phyloP scores from a whole-genome alignment of 2,113 vertebrate species.

The Corvus moneduloides region DNA sequence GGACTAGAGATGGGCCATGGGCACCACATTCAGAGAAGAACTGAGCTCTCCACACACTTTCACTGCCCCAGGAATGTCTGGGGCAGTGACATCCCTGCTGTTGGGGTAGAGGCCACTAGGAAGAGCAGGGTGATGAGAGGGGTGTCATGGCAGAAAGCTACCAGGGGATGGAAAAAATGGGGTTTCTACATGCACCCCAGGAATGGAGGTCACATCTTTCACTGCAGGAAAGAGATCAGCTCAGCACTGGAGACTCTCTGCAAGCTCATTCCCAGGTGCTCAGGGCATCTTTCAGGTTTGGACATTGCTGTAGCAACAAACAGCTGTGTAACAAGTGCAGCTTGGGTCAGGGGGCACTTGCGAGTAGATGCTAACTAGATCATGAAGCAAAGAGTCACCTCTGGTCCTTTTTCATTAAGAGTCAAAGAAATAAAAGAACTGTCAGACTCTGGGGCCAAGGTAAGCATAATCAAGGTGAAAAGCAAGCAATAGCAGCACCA shows the following conservation, averaged over 20 bases:
- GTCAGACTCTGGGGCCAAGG: neutral
- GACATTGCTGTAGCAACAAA: rapidly evolving
- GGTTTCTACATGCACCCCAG: neutral
- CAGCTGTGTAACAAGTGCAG: neutral
- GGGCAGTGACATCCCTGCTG: neutral
- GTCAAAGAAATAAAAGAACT: neutral
- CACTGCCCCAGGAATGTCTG: neutral
- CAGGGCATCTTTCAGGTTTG: neutral
- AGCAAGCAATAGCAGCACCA: neutral
- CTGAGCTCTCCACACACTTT: neutral
- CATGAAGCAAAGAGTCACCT: neutral
- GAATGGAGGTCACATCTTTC: neutral
- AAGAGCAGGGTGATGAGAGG: neutral
- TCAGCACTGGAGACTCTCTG: neutral
- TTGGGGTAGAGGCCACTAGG: neutral
- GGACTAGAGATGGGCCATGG: neutral
- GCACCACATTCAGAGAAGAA: neutral
- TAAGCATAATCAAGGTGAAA: neutral
- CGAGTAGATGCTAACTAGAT: neutral
- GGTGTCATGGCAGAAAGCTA: neutral
- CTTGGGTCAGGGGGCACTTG: neutral
- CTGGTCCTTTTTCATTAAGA: neutral
- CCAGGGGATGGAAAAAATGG: neutral
- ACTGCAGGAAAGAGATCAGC: neutral
- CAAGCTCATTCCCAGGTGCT: neutral